Base-by-base conservation (phyloP, 2,888 invertebrate genomes). In the Dasysyrphus albostriatus region DNA sequence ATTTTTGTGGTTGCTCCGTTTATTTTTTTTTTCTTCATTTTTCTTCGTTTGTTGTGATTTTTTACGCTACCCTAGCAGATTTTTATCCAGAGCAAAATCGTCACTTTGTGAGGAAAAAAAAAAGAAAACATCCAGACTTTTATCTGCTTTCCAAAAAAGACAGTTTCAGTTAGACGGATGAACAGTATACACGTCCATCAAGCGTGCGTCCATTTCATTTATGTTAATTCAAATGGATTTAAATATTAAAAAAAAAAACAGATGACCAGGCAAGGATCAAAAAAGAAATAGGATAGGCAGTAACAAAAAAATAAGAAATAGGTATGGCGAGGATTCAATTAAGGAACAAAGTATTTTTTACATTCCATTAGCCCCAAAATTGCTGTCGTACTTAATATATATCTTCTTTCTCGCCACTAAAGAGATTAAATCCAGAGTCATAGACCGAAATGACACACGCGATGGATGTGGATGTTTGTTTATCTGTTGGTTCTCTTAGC, bases 151-250 rank as follows among this genome's bases (percentile, higher is more conserved):
- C 32, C 19, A 19, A 67, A 70, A 75, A 74, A 69, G 54, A 59
- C 63, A 73, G 24, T 58, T 24, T 19, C 54, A 56, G 42, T 51
- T 80, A 59, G 42, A 75, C 44, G 44, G 72, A 65, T 51, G 67
- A n/a, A n/a, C n/a, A n/a, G n/a, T n/a, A n/a, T 76, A 65, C 51
- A 54, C 69, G 79, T 65, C 81, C 70, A 59, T 63, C 63, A 79
- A 79, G 42, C 61, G 47, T 39, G 49, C 79, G 61, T 83, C 65
- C 65, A 80, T 81, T 84, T 39, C 72, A 44, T 76, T 79, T 84
- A 80, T 84, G 80, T 61, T 84, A 80, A 84, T 84, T 84, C 80
- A 42, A 84, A 80, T 76, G 81, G 65, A 81, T 84, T 76, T 75
- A 76, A 76, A 76, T 67, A 76, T 72, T 73, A 70, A 76, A 84